Evolutionary conservation across 2,797 vertebrate species (phyloP), one percentile per base, ranked within the genome.

Genomic region (Philypnodon macrostomus): DNA sequence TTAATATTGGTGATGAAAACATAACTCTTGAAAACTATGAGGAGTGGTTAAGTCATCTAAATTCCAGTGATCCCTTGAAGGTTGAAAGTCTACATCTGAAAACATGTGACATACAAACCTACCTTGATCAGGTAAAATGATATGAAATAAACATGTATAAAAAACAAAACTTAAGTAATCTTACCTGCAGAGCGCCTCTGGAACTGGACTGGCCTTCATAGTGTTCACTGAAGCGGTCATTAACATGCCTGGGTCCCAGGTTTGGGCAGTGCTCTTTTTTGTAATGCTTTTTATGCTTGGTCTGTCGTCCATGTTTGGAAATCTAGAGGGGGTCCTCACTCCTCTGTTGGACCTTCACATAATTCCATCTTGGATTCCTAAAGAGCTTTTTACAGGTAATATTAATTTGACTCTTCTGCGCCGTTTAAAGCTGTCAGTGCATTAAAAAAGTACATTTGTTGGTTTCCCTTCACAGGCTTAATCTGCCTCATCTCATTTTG

Each of bases 221-320:
- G 63, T 90, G 46, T 95, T 98, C 77, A 92, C 94, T 0, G 94
- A 98, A 78, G 93, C 91, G 0, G 79, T 94, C 53, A 73, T 89
- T 4, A 86, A 85, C 65, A 94, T 98, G 94, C 95, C 95, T 0
- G 94, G 85, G 1, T 90, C 95, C 0, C 92, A 94, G 11, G 73
- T 80, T 2, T 98, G 95, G 96, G 89, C 95, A 0, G 53, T 94
- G 42, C 79, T 98, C 18, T 97, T 97, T 79, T 98, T 97, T 11
- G 0, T 90, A 38, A 96, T 96, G 95, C 77, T 97, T 24, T 93
- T 95, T 78, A 87, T 81, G 51, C 79, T 97, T 80, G 95, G 94
- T 6, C 87, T 97, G 39, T 93, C 94, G 16, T 93, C 95, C 6
- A 96, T 96, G 95, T 95, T 98, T 41, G 94, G 95, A 37, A 92